Evolutionary conservation across 2,888 invertebrate species (phyloP), one percentile per base, ranked within the genome.

Genomic region (Perizoma flavofasciatum): DNA sequence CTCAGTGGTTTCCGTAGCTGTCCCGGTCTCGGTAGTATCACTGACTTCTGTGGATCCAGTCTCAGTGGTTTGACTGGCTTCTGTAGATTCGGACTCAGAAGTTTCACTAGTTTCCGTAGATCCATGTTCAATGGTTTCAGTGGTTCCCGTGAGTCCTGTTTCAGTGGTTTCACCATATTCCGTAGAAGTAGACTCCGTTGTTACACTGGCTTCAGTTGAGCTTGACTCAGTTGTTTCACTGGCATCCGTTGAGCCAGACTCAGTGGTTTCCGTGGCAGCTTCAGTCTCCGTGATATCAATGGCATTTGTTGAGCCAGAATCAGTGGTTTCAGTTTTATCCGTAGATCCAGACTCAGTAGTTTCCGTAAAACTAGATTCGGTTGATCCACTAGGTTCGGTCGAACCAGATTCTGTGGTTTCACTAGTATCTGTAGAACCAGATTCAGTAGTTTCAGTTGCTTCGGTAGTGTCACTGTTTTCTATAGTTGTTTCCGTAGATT

Each of bases 91-190:
- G 49, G 57, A 39, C 56, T 61, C 70, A 5, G 69, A 63, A 3
- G 60, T 46, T 48, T 63, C 66, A 9, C 66, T 61, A 40, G 64
- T 10, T 50, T n/a, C n/a, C n/a, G n/a, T n/a, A n/a, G n/a, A n/a
- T n/a, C n/a, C n/a, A n/a, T n/a, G n/a, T n/a, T n/a, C n/a, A n/a
- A n/a, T n/a, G n/a, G n/a, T n/a, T n/a, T n/a, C n/a, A n/a, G n/a
- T n/a, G n/a, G n/a, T n/a, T n/a, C n/a, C n/a, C n/a, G n/a, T n/a
- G n/a, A n/a, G n/a, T n/a, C n/a, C 32, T 45, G 67, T 61, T 33
- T 56, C 53, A 4, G 69, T 63, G 8, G 61, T 66, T n/a, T 63
- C 52, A 8, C 65, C 61, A 40, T 63, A 62, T 37, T 37, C 37
- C 37, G 7, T 37, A 6, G 37, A 37, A 7, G 6, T 7, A 37